Conservation (phyloP, 2,888 invertebrate species). For the Lasioglossum zephyrum region DNA sequence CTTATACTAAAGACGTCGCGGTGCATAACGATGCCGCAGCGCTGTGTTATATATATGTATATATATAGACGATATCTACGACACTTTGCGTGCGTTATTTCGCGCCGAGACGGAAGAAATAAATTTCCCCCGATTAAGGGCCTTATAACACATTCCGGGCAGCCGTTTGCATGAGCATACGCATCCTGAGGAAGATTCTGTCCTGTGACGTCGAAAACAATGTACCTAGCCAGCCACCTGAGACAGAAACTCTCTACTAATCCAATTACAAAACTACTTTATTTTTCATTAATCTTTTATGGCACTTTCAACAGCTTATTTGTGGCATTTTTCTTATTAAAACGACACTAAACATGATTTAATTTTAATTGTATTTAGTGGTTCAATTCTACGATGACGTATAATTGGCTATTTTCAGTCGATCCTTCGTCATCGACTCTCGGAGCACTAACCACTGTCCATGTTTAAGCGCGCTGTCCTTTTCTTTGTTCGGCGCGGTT, state of each 20-base stretch:
- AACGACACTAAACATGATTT: too few relatives aligned
- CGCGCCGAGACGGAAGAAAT: slow-evolving; percentile 42
- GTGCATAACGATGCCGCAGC: slow-evolving; percentile 28
- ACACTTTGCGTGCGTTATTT: slow-evolving; percentile 37
- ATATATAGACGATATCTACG: slow-evolving; percentile 27
- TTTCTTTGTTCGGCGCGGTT: too few relatives aligned
- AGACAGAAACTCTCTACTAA: neutral
- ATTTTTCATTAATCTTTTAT: too few relatives aligned
- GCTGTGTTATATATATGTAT: slow-evolving; percentile 28
- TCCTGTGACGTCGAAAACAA: slow-evolving; percentile 31
- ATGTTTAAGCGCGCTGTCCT: too few relatives aligned
- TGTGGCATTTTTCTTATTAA: too few relatives aligned
- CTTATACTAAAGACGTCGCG: neutral
- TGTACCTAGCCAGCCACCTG: slow-evolving; percentile 4
- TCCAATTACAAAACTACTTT: too few relatives aligned
- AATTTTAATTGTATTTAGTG: too few relatives aligned
- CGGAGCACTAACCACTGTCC: too few relatives aligned
- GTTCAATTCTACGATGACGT: too few relatives aligned
- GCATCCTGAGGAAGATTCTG: slow-evolving; percentile 43
- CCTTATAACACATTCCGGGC: slow-evolving; percentile 43
- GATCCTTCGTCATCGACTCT: too few relatives aligned
- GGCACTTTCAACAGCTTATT: too few relatives aligned
- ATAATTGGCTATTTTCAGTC: too few relatives aligned
- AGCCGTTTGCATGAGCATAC: slow-evolving; percentile 34
- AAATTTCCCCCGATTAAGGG: slow-evolving; percentile 56